Evolutionary conservation across 2,113 vertebrate species (phyloP).

Genomic region (Muntiacus reevesi): DNA sequence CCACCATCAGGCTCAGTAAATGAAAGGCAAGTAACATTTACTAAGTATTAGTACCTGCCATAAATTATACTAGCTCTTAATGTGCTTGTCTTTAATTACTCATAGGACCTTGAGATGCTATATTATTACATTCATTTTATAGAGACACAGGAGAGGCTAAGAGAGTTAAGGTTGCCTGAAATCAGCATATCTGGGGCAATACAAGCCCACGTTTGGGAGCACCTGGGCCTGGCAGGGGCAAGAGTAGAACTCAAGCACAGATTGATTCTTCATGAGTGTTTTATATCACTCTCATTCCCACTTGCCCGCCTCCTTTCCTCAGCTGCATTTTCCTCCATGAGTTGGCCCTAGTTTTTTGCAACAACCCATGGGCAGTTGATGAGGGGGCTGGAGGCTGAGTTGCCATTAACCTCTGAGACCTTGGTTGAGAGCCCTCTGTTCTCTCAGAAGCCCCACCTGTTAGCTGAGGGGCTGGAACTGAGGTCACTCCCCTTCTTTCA

Average conservation of each 20-base stretch:
- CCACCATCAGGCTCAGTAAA: neutral
- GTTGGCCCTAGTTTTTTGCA: neutral
- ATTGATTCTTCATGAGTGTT: neutral
- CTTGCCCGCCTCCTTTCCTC: neutral
- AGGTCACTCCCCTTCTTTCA: neutral
- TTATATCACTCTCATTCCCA: neutral
- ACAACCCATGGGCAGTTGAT: too few species aligned
- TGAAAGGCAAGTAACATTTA: neutral
- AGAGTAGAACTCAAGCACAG: neutral
- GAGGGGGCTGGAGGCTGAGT: neutral
- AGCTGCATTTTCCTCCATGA: neutral
- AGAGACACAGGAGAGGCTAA: neutral
- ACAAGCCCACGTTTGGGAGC: neutral
- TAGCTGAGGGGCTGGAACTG: neutral
- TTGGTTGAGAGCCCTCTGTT: neutral
- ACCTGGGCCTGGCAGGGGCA: neutral
- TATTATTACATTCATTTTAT: neutral
- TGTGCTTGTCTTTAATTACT: neutral
- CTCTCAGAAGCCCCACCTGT: neutral
- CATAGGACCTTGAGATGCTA: neutral
- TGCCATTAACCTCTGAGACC: neutral
- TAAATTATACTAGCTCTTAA: neutral
- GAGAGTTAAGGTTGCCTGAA: neutral
- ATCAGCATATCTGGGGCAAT: neutral
- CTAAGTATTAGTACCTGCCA: neutral